Percentiles rank a stretch among this genome's conserved stretches.
phyloP scores from a whole-genome alignment of 2,888 invertebrate genomes.

The Perizoma affinitatum region DNA sequence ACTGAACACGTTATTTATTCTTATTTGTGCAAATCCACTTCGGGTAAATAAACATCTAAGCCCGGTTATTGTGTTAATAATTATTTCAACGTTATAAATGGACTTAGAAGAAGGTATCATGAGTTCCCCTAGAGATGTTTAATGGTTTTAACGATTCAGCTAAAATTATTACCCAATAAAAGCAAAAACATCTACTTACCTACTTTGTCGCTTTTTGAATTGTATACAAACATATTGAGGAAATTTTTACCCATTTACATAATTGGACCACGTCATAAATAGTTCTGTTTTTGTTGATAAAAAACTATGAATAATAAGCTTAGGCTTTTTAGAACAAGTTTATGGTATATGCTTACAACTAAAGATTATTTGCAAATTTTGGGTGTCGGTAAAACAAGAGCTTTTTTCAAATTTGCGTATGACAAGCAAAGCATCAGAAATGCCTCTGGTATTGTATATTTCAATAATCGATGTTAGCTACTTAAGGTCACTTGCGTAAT shows the following conservation, averaged over 20 bases:
- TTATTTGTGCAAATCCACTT: constrained; percentile 4
- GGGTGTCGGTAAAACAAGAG: too few species aligned
- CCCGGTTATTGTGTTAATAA: constrained; percentile 31
- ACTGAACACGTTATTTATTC: not conserved
- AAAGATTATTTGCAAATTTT: too few species aligned
- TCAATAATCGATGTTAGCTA: too few species aligned
- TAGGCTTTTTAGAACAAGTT: too few species aligned
- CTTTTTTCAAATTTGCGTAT: too few species aligned
- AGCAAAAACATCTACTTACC: constrained; percentile 18
- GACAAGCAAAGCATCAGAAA: too few species aligned
- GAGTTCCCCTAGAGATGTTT: constrained; percentile 26
- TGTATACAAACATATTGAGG: constrained; percentile 16
- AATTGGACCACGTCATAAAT: too few species aligned
- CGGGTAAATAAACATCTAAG: constrained; percentile 31
- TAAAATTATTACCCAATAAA: constrained; percentile 26
- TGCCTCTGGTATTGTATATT: too few species aligned
- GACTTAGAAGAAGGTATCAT: constrained; percentile 34
- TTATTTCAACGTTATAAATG: constrained; percentile 31
- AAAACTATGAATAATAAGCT: too few species aligned
- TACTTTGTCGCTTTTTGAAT: constrained; percentile 17
- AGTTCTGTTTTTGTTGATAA: too few species aligned
- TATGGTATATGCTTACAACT: too few species aligned
- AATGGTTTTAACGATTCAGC: constrained; percentile 24
- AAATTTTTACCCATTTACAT: not conserved
- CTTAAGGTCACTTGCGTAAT: too few species aligned